phyloP scores from a whole-genome alignment of 2,888 invertebrate genomes.

The Neocrepidodera transversa region DNA sequence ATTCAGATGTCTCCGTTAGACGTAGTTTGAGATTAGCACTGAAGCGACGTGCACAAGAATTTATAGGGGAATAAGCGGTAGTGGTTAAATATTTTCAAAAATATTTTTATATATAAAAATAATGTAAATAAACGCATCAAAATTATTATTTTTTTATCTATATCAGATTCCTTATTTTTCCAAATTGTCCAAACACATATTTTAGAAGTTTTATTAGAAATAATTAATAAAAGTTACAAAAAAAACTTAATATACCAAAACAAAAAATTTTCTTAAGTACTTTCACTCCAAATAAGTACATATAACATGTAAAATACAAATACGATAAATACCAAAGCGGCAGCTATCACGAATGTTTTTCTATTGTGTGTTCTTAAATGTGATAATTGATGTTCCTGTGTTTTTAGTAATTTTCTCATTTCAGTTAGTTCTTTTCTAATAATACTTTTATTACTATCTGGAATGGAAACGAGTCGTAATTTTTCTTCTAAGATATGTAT shows the following conservation, averaged over 20 bases:
- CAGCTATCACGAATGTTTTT: slow-evolving; percentile 50
- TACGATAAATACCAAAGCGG: slow-evolving; percentile 41
- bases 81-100: no score
- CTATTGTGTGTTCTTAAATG: slow-evolving; percentile 53
- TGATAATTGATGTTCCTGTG: slow-evolving; percentile 53
- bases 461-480: slow-evolving; percentile 45
- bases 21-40: slow-evolving; percentile 6
- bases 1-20: neutral
- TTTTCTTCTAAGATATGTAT: slow-evolving; percentile 51
- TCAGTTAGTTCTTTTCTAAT: slow-evolving; percentile 53
- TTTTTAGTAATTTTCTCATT: slow-evolving; percentile 52
- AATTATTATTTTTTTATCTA: no score
- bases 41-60: neutral
- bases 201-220: no score
- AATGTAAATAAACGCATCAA: slow-evolving; percentile 11
- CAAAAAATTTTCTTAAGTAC: neutral
- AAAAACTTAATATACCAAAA: no score
- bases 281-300: neutral
- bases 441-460: slow-evolving; percentile 45
- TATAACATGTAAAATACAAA: slow-evolving; percentile 28
- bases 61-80: neutral
- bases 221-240: no score
- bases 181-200: no score
- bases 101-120: slow-evolving; percentile 16
- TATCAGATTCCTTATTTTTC: no score